Evolutionary conservation across 2,888 invertebrate genomes (phyloP).

Genomic region (Anthophora plumipes): DNA sequence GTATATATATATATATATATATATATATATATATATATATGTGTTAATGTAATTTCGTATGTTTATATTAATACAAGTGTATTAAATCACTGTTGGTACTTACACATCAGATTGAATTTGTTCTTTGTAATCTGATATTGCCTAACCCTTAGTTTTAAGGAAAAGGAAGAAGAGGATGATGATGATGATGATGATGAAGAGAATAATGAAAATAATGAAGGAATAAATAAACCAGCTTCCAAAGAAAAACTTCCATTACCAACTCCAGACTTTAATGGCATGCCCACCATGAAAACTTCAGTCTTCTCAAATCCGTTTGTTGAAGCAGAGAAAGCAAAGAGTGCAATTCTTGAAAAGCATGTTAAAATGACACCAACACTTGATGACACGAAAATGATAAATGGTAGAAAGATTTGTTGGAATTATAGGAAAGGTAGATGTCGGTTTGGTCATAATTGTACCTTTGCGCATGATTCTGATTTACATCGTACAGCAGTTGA

Average conservation of each 20-base stretch:
- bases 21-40: neutral
- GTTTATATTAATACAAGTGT: slow-evolving; percentile 13
- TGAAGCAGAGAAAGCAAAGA: slow-evolving; percentile 94
- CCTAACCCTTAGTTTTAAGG: slow-evolving; percentile 83
- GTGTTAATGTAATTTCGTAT: neutral
- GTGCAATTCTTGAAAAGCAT: slow-evolving; percentile 94
- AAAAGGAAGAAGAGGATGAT: slow-evolving; percentile 74
- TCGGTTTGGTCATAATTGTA: slow-evolving; percentile 96
- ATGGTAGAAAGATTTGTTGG: slow-evolving; percentile 96
- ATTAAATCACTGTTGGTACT: slow-evolving; percentile 54
- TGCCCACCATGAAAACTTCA: slow-evolving; percentile 87
- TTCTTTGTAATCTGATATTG: slow-evolving; percentile 84
- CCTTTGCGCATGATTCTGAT: slow-evolving; percentile 96
- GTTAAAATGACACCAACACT: slow-evolving; percentile 93
- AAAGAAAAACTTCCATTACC: slow-evolving; percentile 86
- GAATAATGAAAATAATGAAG: slow-evolving; percentile 39
- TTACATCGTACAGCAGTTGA: slow-evolving; percentile 88
- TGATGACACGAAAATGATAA: slow-evolving; percentile 91
- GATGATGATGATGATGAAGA: slow-evolving; percentile 62
- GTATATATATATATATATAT: neutral
- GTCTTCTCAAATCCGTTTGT: slow-evolving; percentile 95
- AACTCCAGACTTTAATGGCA: slow-evolving; percentile 87
- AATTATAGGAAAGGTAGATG: slow-evolving; percentile 96
- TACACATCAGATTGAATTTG: slow-evolving; percentile 70
- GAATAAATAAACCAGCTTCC: slow-evolving; percentile 73